phyloP scores from a whole-genome alignment of 2,797 vertebrate species.

The Acipenser transmontanus region DNA sequence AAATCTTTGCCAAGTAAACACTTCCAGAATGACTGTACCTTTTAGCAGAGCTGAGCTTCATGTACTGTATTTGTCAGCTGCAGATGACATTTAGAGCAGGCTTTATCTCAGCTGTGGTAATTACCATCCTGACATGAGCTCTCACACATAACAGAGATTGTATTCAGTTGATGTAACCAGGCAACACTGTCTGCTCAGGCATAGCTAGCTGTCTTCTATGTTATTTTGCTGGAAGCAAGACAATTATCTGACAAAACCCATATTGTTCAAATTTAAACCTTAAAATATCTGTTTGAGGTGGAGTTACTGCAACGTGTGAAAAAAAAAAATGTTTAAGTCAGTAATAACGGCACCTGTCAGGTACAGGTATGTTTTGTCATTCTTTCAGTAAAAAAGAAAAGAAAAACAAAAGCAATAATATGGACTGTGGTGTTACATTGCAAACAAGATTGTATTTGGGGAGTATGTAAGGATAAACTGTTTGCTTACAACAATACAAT shows the following conservation, averaged over 20 bases:
- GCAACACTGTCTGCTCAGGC: conserved; percentile 34
- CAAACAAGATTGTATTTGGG: neutral
- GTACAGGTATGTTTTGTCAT: neutral
- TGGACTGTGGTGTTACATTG: neutral
- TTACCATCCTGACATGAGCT: conserved; percentile 46
- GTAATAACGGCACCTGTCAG: neutral
- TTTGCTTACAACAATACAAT: neutral
- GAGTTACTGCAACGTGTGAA: neutral
- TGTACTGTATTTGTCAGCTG: conserved; percentile 44
- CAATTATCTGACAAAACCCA: conserved; percentile 7
- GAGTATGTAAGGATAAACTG: neutral
- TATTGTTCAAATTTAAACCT: conserved; percentile 6
- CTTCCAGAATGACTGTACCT: conserved; percentile 43
- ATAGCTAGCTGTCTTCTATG: conserved; percentile 9
- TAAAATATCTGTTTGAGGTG: conserved; percentile 9
- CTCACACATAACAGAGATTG: conserved; percentile 39
- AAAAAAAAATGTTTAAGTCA: conserved; percentile 1
- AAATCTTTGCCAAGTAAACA: conserved; percentile 37
- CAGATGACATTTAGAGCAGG: conserved; percentile 52
- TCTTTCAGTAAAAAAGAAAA: neutral
- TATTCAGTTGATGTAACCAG: conserved; percentile 49
- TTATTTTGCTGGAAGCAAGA: conserved; percentile 4
- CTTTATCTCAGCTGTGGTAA: conserved; percentile 53
- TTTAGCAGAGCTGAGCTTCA: conserved; percentile 41
- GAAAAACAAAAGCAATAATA: neutral